Base-by-base conservation (phyloP, 2,797 vertebrate genomes). In the Lycodopsis pacificus region DNA sequence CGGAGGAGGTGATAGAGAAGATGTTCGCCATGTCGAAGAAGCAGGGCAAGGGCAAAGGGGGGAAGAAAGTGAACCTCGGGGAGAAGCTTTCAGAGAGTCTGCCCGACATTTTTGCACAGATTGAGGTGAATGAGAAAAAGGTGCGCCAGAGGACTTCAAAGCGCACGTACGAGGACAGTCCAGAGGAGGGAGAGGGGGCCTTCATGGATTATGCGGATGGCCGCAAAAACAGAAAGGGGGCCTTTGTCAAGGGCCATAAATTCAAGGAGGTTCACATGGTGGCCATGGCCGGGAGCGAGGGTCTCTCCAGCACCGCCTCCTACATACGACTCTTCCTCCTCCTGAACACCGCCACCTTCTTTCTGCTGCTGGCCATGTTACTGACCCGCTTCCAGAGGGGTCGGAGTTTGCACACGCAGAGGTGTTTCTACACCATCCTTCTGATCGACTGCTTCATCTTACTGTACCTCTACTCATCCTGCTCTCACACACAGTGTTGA, bases 101-200 rank as follows among this genome's bases (percentile, higher is more conserved):
- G 65, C 96, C 97, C 15, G 97, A 99, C 85, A 97, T 99, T 89
- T 99, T 99, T 96, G 95, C 97, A 93, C 97, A 97, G 89, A 97
- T 99, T 54, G 97, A 99, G 89, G 93, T 96, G 58, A 97, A 94
- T 34, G 98, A 99, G 85, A 97, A 96, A 86, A 97, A 95, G 90
- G 94, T 96, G 75, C 94, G 97, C 59, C 96, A 97, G 81, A 96
- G 95, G 89, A 95, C 95, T 61, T 96, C 97, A 81, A 97, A 95
- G 81, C 93, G 94, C 54, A 94, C 95, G 1, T 96, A 97, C 38
- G 97, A 97, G 83, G 97, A 99, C 78, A 90, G 94, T 89, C 96
- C 95, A 42, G 93, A 98, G 77, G 97, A 97, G 53, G 96, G 96
- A 71, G 96, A 97, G 0, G 96, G 96, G 61, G 97, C 97, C 75